These are phyloP conservation scores for Siphonodentalium dalli DNA, from an alignment of 2,888 invertebrate species.

Conservation along the genomic window DNA sequence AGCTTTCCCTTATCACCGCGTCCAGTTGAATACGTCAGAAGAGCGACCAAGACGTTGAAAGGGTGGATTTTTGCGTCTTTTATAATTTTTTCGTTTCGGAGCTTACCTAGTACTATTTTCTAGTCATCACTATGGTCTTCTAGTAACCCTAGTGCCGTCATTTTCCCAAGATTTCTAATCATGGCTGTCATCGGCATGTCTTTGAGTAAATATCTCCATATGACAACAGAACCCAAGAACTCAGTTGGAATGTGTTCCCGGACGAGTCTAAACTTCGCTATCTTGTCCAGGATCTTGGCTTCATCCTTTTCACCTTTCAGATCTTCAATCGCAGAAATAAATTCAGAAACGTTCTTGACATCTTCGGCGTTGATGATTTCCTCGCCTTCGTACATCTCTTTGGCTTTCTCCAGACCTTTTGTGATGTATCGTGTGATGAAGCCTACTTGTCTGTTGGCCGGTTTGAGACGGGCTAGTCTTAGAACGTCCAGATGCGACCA, in stretches of 20 bases:
- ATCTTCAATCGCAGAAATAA: slow-evolving; percentile 47
- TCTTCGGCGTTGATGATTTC: slow-evolving; percentile 7
- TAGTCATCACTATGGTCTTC: slow-evolving; percentile 23
- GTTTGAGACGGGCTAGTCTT: slow-evolving; percentile 55
- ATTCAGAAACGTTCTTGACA: slow-evolving; percentile 31
- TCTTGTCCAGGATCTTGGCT: slow-evolving; percentile 38
- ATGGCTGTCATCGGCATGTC: slow-evolving; percentile 65
- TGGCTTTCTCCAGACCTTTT: slow-evolving; percentile 44
- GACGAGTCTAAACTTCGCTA: slow-evolving; percentile 68
- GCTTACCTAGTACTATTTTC: slow-evolving; percentile 26
- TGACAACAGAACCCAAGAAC: slow-evolving; percentile 72
- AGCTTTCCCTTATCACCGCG: slow-evolving; percentile 59
- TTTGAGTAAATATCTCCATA: slow-evolving; percentile 66
- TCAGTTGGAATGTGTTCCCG: slow-evolving; percentile 76
- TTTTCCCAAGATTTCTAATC: slow-evolving; percentile 57
- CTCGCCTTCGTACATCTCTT: slow-evolving; percentile 31
- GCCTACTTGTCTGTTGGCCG: slow-evolving; percentile 18
- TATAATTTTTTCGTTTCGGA: slow-evolving; percentile 41
- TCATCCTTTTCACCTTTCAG: slow-evolving; percentile 33
- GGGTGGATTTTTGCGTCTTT: slow-evolving; percentile 60
- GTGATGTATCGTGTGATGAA: slow-evolving; percentile 39
- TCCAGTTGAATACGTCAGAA: slow-evolving; percentile 54
- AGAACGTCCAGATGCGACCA: slow-evolving; percentile 79
- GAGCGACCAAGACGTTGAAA: slow-evolving; percentile 58
- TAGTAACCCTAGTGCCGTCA: slow-evolving; percentile 29